Percentiles rank a stretch among this genome's conserved stretches.
These are phyloP conservation scores for Aphaenogaster floridana DNA, from an alignment of 1,140 invertebrate genomes.

Conservation along the genomic window DNA sequence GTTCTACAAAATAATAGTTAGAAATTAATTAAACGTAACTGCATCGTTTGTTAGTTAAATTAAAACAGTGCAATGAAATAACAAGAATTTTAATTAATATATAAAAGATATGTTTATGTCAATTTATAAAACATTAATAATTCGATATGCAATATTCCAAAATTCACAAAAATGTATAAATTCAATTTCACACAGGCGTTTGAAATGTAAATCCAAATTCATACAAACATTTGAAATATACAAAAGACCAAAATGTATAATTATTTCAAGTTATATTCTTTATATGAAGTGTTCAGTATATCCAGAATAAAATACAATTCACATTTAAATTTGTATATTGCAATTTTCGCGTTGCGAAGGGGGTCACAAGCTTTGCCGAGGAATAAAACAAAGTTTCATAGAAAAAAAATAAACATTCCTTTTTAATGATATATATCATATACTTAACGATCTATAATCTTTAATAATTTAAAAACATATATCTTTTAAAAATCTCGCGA, in stretches of 20 bases:
- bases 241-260: not conserved
- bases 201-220: not conserved
- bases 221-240: not conserved
- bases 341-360: not conserved
- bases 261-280: slow-evolving; percentile 5
- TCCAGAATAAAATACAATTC: slow-evolving; percentile 21
- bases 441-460: slow-evolving; percentile 37
- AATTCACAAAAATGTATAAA: not conserved
- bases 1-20: not conserved
- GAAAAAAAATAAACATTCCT: slow-evolving; percentile 39
- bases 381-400: slow-evolving; percentile 43
- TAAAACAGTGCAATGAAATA: not conserved
- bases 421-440: slow-evolving; percentile 22
- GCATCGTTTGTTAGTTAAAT: not conserved
- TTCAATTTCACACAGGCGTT: not conserved
- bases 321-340: not conserved
- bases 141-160: not conserved
- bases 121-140: not conserved
- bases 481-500: slow-evolving; percentile 29
- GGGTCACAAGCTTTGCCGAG: not conserved
- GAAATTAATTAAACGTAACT: not conserved
- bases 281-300: not conserved
- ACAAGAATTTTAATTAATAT: not conserved
- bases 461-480: slow-evolving; percentile 55
- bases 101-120: not conserved